Base-by-base conservation (phyloP, 1,140 invertebrate species). In the Drosophila varians region DNA sequence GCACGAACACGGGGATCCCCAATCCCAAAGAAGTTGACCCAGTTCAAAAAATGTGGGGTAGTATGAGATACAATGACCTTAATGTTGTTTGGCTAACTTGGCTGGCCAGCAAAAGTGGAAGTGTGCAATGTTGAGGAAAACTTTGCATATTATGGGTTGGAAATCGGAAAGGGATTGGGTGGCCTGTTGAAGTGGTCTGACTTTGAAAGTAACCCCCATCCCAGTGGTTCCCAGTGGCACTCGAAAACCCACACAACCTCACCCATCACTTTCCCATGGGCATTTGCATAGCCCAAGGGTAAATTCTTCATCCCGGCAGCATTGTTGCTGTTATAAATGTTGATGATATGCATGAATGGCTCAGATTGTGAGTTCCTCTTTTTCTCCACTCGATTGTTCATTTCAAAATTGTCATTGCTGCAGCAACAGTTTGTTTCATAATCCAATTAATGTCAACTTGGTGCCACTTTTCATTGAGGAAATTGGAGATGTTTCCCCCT, bases 381-480 rank as follows among this genome's bases (percentile, higher is more conserved):
- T 47, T 34, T 6, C 58, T 31, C 18, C n/a, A 7, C 40, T 36
- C 25, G 56, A 61, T 47, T 64, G 69, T 55, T 42, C 62, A 60
- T 14, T 54, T 68, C 51, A 9, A 18, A 45, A 38, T 45, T 57
- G 31, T 21, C 55, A 66, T 54, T 65, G 58, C 48, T 11, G 8
- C 28, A 38, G 51, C 66, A 57, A 52, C 40, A 70, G 70, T 60
- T 55, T 65, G 55, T 65, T 60, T 68, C 58, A 83, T 83, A 83
- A 84, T 77, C 78, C 65, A 78, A 84, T 86, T 86, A 76, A 48
- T 86, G 72, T 75, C 65, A 68, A 60, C 57, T 75, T 53, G 65
- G 79, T 84, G 79, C 77, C 76, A 80, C 38, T 70, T 80, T 87
- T 87, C 70, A 74, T 78, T 84, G 68, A 38, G 31, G 68, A 73